Evolutionary conservation across 2,113 vertebrate genomes (phyloP).

Genomic region (Peromyscus californicus): DNA sequence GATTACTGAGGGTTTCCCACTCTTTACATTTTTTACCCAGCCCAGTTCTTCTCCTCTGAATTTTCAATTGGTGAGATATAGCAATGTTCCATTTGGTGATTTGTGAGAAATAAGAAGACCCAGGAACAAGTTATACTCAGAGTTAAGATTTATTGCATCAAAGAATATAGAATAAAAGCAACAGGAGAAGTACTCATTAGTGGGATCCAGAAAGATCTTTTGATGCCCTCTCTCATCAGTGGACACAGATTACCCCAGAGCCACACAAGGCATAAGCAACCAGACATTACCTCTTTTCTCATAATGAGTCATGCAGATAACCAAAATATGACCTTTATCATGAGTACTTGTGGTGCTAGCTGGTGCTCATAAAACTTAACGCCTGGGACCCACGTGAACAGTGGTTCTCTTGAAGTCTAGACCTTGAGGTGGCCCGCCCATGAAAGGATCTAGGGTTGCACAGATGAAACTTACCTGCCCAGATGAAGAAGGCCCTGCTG

Average conservation of each 20-base stretch:
- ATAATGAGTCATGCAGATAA: not conserved
- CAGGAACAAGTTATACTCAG: not conserved
- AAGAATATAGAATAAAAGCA: not conserved
- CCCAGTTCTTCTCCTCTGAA: not conserved
- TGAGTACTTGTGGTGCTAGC: not conserved
- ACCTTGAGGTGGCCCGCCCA: not conserved
- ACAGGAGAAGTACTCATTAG: not conserved
- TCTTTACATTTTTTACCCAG: not conserved
- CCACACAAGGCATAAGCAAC: not conserved
- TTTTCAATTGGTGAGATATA: not conserved
- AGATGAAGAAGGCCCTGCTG: not conserved
- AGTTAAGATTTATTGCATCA: constrained; percentile 12
- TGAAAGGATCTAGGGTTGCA: not conserved
- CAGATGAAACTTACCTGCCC: not conserved
- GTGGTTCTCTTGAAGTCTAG: not conserved
- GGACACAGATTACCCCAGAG: not conserved
- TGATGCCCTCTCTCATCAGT: not conserved
- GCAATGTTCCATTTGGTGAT: not conserved
- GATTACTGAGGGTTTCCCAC: not conserved
- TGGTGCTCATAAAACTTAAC: not conserved
- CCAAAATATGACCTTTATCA: not conserved
- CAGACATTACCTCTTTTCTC: not conserved
- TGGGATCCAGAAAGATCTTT: not conserved
- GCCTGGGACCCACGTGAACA: not conserved
- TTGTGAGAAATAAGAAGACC: not conserved